Percentiles rank a stretch among this genome's conserved stretches.
These are phyloP conservation scores for Eurosta solidaginis DNA, from an alignment of 1,140 invertebrate species.

Conservation along the genomic window DNA sequence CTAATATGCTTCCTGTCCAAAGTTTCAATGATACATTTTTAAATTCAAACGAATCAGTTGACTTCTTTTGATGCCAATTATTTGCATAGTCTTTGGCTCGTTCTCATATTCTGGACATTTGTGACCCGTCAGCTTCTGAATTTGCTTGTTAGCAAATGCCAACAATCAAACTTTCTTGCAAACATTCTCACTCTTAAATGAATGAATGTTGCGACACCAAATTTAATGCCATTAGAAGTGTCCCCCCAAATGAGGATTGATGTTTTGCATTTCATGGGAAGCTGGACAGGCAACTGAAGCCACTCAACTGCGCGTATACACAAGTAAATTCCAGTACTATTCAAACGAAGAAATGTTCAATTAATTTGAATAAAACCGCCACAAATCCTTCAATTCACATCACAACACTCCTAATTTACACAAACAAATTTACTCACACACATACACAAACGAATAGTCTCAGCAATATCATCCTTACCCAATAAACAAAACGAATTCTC, in stretches of 20 bases:
- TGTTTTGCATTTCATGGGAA: conserved; percentile 22
- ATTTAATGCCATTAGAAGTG: not conserved
- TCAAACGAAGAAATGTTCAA: conserved; percentile 27
- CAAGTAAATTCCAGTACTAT: not conserved
- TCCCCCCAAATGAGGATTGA: conserved; percentile 24
- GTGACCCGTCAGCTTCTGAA: not conserved
- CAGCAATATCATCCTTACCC: not conserved
- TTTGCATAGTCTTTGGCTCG: not conserved
- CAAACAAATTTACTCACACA: not conserved
- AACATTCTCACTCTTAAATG: conserved; percentile 16
- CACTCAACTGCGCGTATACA: not conserved
- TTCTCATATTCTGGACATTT: not conserved
- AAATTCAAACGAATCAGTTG: not conserved
- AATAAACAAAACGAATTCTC: not conserved
- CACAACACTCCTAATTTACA: conserved; percentile 24
- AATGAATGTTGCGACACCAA: conserved; percentile 4
- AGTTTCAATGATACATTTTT: not conserved
- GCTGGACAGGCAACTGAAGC: not conserved
- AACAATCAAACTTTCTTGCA: not conserved
- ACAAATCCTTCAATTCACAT: conserved; percentile 16
- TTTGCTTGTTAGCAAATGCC: conserved; percentile 17
- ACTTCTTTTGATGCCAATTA: not conserved
- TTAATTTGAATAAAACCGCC: conserved; percentile 28
- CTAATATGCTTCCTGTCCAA: too few relatives aligned
- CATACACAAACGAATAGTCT: not conserved